Conservation (phyloP, 2,797 vertebrate species). For the Rhadinocentrus ornatus region DNA sequence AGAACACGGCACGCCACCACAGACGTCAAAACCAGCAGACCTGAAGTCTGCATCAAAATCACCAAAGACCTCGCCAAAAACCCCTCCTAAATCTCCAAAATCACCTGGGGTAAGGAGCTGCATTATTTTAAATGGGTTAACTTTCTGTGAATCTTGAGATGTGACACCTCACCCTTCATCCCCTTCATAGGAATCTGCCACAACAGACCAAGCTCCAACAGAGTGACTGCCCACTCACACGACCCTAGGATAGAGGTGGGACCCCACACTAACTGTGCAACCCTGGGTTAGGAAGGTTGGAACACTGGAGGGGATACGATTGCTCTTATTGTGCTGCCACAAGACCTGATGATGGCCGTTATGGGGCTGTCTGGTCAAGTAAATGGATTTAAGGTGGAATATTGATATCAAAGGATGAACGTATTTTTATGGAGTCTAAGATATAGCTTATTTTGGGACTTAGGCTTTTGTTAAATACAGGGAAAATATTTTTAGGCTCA, state of each 20-base stretch:
- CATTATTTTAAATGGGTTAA: background rate
- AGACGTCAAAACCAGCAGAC: slow-evolving; percentile 64
- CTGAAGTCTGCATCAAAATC: slow-evolving; percentile 67
- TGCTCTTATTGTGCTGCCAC: slow-evolving; percentile 34
- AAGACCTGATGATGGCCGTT: slow-evolving; percentile 10
- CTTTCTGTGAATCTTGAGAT: background rate
- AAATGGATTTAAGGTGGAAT: slow-evolving; percentile 23
- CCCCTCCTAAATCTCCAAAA: slow-evolving; percentile 55
- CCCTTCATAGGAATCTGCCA: slow-evolving; percentile 57
- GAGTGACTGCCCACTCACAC: slow-evolving; percentile 70
- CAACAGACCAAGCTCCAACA: slow-evolving; percentile 58
- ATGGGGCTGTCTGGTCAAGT: background rate
- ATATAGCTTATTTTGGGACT: slow-evolving; percentile 10
- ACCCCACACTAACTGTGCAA: slow-evolving; percentile 32
- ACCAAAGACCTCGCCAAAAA: slow-evolving; percentile 69
- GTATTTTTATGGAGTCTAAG: slow-evolving; percentile 20
- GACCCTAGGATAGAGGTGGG: slow-evolving; percentile 77
- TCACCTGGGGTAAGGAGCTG: slow-evolving; percentile 64
- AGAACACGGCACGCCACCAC: slow-evolving; percentile 72
- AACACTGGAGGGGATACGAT: slow-evolving; percentile 33
- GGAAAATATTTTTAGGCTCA: slow-evolving; percentile 21
- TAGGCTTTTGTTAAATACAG: slow-evolving; percentile 22
- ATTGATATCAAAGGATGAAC: slow-evolving; percentile 12
- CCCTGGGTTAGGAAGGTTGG: slow-evolving; percentile 40
- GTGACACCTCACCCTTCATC: background rate